phyloP scores from a whole-genome alignment of 2,113 vertebrate genomes.

The Istiophorus platypterus region DNA sequence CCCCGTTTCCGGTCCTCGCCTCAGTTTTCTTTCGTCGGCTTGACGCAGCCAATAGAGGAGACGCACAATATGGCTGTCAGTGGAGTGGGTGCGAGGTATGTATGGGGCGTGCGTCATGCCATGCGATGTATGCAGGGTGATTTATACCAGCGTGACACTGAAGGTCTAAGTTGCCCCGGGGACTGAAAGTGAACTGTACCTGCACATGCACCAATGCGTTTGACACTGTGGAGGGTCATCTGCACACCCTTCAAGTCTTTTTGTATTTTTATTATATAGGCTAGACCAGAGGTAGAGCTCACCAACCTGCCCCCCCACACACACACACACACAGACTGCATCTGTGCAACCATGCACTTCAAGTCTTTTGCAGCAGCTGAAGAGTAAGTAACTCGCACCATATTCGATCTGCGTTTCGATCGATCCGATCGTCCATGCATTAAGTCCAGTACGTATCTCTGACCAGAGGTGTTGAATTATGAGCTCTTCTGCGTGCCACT shows the following conservation, averaged over 20 bases:
- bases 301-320: background rate
- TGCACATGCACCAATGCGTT: background rate
- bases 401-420: too few relatives aligned
- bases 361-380: background rate
- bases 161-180: rapidly evolving
- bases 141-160: background rate
- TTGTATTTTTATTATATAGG: background rate
- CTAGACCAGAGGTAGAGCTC: background rate
- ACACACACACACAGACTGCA: background rate
- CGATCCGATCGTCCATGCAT: too few relatives aligned
- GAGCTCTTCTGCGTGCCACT: too few relatives aligned
- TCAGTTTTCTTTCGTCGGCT: background rate
- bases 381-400: too few relatives aligned
- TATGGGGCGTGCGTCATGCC: slow-evolving; percentile 12
- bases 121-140: background rate
- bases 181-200: background rate
- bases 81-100: slow-evolving; percentile 44
- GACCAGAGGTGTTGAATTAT: too few relatives aligned
- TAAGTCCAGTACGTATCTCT: too few relatives aligned
- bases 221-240: background rate
- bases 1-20: background rate
- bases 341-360: background rate
- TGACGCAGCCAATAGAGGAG: slow-evolving; percentile 27
- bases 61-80: slow-evolving; percentile 81
- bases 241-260: background rate